Percentiles rank a stretch among this genome's conserved stretches.
These are phyloP conservation scores for Hycleus phaleratus DNA, from an alignment of 1,140 invertebrate species.

Conservation along the genomic window DNA sequence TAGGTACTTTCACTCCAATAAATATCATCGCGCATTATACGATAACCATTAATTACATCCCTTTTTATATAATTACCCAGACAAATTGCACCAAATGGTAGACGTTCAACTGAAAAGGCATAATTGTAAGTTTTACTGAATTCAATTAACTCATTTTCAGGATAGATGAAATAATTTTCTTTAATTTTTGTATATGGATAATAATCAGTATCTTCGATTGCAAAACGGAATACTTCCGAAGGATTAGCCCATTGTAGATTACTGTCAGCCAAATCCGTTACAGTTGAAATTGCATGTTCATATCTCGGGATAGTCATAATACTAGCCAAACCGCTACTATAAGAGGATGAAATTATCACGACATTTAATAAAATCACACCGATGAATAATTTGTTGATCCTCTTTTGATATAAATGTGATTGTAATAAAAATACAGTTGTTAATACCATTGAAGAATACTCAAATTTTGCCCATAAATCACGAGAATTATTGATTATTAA, in stretches of 20 bases:
- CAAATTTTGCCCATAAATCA: background rate
- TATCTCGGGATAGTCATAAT: constrained; percentile 46
- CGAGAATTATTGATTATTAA: background rate
- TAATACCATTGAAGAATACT: background rate
- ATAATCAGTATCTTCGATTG: constrained; percentile 39
- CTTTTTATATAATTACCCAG: constrained; percentile 48
- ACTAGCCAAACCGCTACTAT: constrained; percentile 46
- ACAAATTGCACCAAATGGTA: constrained; percentile 32
- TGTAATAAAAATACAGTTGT: no score
- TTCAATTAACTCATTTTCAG: constrained; percentile 39
- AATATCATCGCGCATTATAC: constrained; percentile 46
- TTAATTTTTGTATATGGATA: constrained; percentile 41
- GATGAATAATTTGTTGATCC: constrained; percentile 1
- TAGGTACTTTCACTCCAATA: constrained; percentile 48
- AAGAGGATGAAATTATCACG: constrained; percentile 43
- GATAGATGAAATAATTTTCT: constrained; percentile 40
- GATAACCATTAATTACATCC: constrained; percentile 41
- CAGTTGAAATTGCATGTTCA: constrained; percentile 44
- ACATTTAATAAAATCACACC: constrained; percentile 40
- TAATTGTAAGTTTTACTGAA: constrained; percentile 42
- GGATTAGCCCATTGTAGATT: constrained; percentile 47
- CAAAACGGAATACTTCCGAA: constrained; percentile 50
- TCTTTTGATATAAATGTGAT: background rate
- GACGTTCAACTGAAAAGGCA: constrained; percentile 46
- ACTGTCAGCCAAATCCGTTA: constrained; percentile 44